These are phyloP conservation scores for Drosophila conformis DNA, from an alignment of 2,888 invertebrate species.

Conservation along the genomic window DNA sequence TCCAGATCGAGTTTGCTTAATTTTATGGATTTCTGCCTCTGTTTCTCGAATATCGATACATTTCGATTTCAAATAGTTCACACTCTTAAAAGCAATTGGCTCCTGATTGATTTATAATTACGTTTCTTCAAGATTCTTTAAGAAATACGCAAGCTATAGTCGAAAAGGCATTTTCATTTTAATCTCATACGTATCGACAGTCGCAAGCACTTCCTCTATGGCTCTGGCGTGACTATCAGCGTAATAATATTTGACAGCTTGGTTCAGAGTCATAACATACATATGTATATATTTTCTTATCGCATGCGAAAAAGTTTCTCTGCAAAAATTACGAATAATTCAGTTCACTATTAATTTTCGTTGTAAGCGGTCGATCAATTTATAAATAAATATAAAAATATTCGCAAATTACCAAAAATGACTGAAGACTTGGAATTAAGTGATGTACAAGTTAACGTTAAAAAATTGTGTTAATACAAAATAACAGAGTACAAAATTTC, in stretches of 20 bases:
- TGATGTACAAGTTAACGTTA: background rate
- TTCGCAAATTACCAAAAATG: background rate
- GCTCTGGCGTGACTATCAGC: background rate
- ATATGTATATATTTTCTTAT: background rate
- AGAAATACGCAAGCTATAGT: background rate
- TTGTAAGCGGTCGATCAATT: background rate
- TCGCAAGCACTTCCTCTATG: no score
- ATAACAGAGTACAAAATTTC: background rate
- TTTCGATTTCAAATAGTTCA: no score
- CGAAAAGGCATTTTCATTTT: no score
- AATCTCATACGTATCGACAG: no score
- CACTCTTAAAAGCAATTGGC: no score
- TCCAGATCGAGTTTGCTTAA: background rate
- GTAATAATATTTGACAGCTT: background rate
- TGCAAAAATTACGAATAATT: background rate
- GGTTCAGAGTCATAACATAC: no score
- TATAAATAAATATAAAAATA: background rate
- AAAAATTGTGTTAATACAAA: background rate
- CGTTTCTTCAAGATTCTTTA: background rate
- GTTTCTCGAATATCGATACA: no score
- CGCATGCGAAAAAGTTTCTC: background rate
- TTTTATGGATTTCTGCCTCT: no score
- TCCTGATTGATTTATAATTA: background rate
- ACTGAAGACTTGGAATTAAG: background rate
- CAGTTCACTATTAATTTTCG: background rate